A percentile compares a stretch with the other conserved stretches of the same genome.
Conservation (phyloP, 2,888 invertebrate species). For the Pemphredon lugubris region DNA sequence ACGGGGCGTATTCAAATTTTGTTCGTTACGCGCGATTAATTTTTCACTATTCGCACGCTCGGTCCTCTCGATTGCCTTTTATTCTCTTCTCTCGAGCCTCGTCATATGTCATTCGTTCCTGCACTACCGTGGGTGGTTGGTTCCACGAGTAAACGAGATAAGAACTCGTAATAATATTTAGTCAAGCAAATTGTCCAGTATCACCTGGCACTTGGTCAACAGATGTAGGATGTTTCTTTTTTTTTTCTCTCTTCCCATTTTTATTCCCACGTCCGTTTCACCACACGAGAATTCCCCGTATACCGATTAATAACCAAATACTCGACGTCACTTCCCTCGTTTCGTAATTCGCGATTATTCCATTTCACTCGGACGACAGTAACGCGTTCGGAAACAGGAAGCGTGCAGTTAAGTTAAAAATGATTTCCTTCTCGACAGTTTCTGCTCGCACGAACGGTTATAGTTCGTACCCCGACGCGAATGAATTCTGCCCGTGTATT, state of each 20-base stretch:
- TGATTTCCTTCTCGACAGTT: conserved; percentile 1
- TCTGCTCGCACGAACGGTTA: conserved; percentile 8
- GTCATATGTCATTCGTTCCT: neutral
- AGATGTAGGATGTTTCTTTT: no score
- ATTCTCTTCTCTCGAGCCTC: neutral
- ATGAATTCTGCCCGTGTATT: conserved; percentile 16
- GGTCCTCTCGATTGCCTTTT: neutral
- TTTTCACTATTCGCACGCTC: no score
- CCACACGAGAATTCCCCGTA: no score
- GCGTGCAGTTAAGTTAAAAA: conserved; percentile 22
- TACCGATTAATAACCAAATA: no score
- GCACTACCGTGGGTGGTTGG: neutral
- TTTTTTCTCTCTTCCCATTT: no score
- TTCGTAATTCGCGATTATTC: conserved; percentile 9
- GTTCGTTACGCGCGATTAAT: no score
- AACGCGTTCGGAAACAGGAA: conserved; percentile 29
- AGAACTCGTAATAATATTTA: conserved; percentile 39
- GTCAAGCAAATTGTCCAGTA: neutral
- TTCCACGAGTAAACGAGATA: conserved; percentile 28
- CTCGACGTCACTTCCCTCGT: no score
- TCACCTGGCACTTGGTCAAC: conserved; percentile 31
- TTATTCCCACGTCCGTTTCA: no score
- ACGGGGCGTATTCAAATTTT: no score
- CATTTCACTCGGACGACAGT: neutral
- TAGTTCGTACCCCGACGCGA: neutral